These are phyloP conservation scores for Phortica okadai DNA, from an alignment of 2,888 invertebrate genomes.

Conservation along the genomic window DNA sequence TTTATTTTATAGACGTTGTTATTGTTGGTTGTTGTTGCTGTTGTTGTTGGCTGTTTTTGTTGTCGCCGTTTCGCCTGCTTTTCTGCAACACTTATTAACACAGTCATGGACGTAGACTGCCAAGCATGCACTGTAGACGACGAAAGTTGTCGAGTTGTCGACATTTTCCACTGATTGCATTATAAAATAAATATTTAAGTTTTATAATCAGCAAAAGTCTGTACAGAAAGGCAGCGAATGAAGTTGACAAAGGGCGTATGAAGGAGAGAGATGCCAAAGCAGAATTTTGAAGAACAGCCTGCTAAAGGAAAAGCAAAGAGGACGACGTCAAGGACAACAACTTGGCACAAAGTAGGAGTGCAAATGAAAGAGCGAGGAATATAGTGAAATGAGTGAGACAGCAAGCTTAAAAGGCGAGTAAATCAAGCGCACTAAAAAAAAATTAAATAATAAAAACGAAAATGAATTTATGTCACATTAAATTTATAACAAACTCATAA, in stretches of 20 bases:
- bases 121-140: neutral
- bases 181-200: slow-evolving; percentile 55
- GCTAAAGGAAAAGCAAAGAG: slow-evolving; percentile 21
- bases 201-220: slow-evolving; percentile 44
- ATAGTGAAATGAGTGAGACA: neutral
- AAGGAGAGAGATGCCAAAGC: slow-evolving; percentile 12
- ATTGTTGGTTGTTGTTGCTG: slow-evolving; percentile 39
- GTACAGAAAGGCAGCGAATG: neutral
- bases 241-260: neutral
- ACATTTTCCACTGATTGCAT: slow-evolving; percentile 58
- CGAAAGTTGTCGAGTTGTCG: neutral
- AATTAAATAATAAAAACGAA: slow-evolving; percentile 20
- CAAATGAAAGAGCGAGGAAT: neutral
- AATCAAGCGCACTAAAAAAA: slow-evolving; percentile 13
- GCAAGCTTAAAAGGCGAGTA: slow-evolving; percentile 3
- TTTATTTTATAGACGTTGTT: too few species aligned
- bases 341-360: slow-evolving; percentile 21
- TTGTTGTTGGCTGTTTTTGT: slow-evolving; percentile 16
- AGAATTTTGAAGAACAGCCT: slow-evolving; percentile 1
- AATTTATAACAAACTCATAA: slow-evolving; percentile 54
- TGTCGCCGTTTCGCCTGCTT: slow-evolving; percentile 36
- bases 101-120: slow-evolving; percentile 36
- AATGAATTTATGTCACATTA: slow-evolving; percentile 56
- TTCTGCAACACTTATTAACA: slow-evolving; percentile 67
- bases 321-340: slow-evolving; percentile 60